Evolutionary conservation across 92 coral and sea anemone species (phyloP).

Genomic region (Galaxea fascicularis): DNA sequence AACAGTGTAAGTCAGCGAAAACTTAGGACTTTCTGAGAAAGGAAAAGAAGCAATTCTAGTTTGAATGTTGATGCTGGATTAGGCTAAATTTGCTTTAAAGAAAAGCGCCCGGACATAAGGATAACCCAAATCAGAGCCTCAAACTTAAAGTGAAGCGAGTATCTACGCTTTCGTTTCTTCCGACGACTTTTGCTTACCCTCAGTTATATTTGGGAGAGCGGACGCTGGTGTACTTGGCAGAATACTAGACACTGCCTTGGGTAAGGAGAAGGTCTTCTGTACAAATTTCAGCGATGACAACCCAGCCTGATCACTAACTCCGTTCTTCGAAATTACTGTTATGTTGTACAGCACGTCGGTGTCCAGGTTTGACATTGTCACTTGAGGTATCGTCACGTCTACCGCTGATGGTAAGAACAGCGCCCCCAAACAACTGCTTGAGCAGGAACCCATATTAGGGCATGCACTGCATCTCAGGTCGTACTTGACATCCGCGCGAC

Average conservation of each 20-base stretch:
- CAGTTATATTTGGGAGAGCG: neutral
- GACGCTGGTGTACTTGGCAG: neutral
- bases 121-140: too few species aligned
- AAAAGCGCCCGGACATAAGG: too few species aligned
- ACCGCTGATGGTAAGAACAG: conserved; percentile 48
- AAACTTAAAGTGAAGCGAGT: too few species aligned
- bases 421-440: conserved; percentile 25
- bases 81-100: too few species aligned
- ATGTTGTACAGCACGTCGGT: conserved; percentile 53
- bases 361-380: conserved; percentile 62
- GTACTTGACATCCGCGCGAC: conserved; percentile 75
- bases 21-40: too few species aligned
- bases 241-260: neutral
- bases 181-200: too few species aligned
- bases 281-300: neutral
- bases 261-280: conserved; percentile 28
- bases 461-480: conserved; percentile 66
- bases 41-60: too few species aligned
- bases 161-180: too few species aligned
- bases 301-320: conserved; percentile 73
- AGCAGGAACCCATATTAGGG: conserved; percentile 18
- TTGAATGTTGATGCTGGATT: too few species aligned
- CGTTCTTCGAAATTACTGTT: conserved; percentile 72
- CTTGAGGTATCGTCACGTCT: conserved; percentile 53
- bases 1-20: too few species aligned